Conservation (phyloP, 2,888 invertebrate species). For the Anthophora plumipes region DNA sequence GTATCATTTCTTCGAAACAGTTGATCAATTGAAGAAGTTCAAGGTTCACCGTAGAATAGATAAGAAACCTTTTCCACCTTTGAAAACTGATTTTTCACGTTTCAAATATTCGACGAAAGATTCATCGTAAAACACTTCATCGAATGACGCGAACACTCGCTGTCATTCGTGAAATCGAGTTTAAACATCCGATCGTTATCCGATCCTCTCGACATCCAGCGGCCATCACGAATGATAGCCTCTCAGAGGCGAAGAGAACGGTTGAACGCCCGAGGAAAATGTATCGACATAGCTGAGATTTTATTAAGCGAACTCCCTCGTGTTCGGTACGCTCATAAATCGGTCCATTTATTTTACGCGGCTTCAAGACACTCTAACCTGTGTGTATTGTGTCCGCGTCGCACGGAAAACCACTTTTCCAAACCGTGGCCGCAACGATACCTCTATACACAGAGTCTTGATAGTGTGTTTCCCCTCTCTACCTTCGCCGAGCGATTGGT, state of each 20-base stretch:
- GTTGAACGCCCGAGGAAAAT: constrained; percentile 43
- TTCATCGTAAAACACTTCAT: not conserved
- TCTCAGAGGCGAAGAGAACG: not conserved
- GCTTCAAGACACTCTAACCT: constrained; percentile 1
- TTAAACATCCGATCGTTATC: not conserved
- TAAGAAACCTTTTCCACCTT: no score
- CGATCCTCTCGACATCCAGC: not conserved
- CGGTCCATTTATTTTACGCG: constrained; percentile 80
- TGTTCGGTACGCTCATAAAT: constrained; percentile 70
- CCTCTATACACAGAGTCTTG: constrained; percentile 12
- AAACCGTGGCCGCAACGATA: constrained; percentile 22
- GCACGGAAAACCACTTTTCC: constrained; percentile 57
- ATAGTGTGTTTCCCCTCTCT: constrained; percentile 4
- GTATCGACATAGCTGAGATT: constrained; percentile 75
- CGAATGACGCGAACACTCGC: no score
- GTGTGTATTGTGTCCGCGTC: constrained; percentile 65
- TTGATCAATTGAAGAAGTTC: no score
- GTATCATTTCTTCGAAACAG: no score
- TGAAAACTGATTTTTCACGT: not conserved
- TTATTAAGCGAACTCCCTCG: constrained; percentile 72
- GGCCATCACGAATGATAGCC: constrained; percentile 8
- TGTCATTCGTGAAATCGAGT: not conserved
- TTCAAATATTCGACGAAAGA: not conserved
- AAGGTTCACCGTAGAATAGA: not conserved
- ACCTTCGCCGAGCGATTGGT: constrained; percentile 25